Base-by-base conservation (phyloP, 1,140 invertebrate species). In the Ditylenchus dipsaci region DNA sequence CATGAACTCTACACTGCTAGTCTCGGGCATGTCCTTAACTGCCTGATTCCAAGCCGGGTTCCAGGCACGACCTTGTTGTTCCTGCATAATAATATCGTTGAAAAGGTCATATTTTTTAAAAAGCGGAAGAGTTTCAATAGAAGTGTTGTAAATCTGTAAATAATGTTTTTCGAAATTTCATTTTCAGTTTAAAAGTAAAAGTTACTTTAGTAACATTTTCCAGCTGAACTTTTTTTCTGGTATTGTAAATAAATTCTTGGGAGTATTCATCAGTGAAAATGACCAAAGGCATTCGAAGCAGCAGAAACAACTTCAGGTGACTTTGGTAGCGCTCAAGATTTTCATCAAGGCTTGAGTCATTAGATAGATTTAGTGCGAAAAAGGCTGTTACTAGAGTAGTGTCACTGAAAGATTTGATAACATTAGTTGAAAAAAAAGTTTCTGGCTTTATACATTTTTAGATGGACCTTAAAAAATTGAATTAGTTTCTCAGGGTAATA, bases 221-320 rank as follows among this genome's bases (percentile, higher is more conserved):
- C 42, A 79, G 53, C 27, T 69, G 74, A 19, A 80, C 23, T n/a
- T 57, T 61, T 5, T 61, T 69, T 17, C 78, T 57, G 5, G 65
- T 60, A 21, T 76, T 68, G 17, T 58, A 21, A 0, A 82, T 77
- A 59, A 80, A 80, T 43, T 76, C 72, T 26, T 62, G 58, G n/a
- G 69, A 72, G 5, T 75, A 43, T 8, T 38, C 43, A 63, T 82
- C 78, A 17, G 69, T 70, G 64, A 80, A 80, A 21, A 82, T 68
- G 23, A 81, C 75, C 73, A 80, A 76, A 21, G 76, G 76, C 17
- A 77, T 68, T n/a, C 65, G 68, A 23, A 80, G 61, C 27, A 59
- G 43, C 17, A 80, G 59, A 1, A 80, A 60, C 19, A 68, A 68
- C 21, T 69, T 64, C 68, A 80, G 71, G 64, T 63, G 70, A 15